Evolutionary conservation across 2,888 invertebrate species (phyloP).

Genomic region (Folsomia manolachei): DNA sequence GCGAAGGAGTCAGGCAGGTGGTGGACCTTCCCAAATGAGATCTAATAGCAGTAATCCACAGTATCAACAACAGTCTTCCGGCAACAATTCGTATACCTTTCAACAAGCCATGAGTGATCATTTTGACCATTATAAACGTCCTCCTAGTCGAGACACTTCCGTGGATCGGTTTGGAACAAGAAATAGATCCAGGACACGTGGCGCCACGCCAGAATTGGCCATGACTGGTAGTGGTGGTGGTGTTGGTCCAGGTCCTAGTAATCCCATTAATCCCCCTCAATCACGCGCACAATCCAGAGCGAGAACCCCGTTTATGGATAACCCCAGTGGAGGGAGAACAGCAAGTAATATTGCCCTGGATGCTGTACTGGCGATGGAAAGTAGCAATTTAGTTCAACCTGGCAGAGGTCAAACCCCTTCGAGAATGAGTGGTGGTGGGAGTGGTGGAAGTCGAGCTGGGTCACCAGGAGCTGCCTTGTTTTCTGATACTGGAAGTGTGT

Average conservation of each 20-base stretch:
- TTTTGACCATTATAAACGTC: conserved; percentile 90
- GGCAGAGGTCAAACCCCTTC: conserved; percentile 52
- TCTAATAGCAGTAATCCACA: conserved; percentile 6
- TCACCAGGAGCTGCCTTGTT: conserved; percentile 30
- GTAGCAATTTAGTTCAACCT: conserved; percentile 24
- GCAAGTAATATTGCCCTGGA: conserved; percentile 44
- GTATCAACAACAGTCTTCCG: too few relatives aligned
- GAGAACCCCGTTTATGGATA: conserved; percentile 47
- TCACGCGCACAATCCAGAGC: conserved; percentile 56
- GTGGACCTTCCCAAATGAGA: conserved; percentile 15
- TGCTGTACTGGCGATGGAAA: conserved; percentile 43
- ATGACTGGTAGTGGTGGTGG: neutral
- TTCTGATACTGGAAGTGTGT: conserved; percentile 39
- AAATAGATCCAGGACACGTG: conserved; percentile 63
- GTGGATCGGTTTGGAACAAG: conserved; percentile 60
- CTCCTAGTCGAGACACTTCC: conserved; percentile 67
- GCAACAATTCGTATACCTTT: conserved; percentile 44
- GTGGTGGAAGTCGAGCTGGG: conserved; percentile 20
- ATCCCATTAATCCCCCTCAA: conserved; percentile 57
- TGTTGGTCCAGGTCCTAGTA: neutral
- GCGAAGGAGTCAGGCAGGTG: conserved; percentile 37
- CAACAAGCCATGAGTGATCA: conserved; percentile 77
- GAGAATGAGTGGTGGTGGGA: conserved; percentile 55
- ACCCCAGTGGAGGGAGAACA: conserved; percentile 28
- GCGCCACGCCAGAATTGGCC: conserved; percentile 44